Evolutionary conservation across 2,797 vertebrate species (phyloP).

Genomic region (Anguilla megastoma): DNA sequence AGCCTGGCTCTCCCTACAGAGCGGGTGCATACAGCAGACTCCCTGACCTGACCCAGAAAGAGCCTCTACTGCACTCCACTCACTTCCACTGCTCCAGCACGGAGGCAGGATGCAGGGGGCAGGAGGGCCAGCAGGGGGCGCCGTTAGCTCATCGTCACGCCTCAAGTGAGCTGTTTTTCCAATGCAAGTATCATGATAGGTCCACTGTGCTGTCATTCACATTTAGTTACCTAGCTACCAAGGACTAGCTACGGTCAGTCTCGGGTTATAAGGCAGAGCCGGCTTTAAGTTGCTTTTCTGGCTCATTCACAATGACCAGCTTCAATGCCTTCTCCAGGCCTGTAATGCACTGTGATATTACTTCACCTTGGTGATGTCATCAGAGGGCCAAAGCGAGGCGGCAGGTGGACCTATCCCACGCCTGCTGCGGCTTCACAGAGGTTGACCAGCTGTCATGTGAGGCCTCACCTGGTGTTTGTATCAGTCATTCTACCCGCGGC

Average conservation of each 20-base stretch:
- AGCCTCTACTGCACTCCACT: neutral
- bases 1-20: neutral
- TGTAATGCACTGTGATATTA: neutral
- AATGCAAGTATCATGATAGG: neutral
- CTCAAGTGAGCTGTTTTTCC: neutral
- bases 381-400: neutral
- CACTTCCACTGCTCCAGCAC: neutral
- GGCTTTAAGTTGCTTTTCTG: neutral
- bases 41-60: neutral
- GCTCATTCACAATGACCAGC: neutral
- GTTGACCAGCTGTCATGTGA: neutral
- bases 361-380: neutral
- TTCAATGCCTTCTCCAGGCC: neutral
- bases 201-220: neutral
- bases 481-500: neutral
- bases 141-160: slow-evolving; percentile 1
- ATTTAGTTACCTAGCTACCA: neutral
- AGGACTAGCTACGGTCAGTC: neutral
- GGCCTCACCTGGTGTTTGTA: slow-evolving; percentile 3
- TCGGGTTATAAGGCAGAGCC: neutral
- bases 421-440: neutral
- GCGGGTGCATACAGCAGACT: neutral
- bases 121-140: slow-evolving; percentile 20
- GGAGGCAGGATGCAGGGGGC: neutral
- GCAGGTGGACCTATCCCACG: neutral